Evolutionary conservation across 1,140 invertebrate genomes (phyloP).

Genomic region (Conopomorpha cramerella): DNA sequence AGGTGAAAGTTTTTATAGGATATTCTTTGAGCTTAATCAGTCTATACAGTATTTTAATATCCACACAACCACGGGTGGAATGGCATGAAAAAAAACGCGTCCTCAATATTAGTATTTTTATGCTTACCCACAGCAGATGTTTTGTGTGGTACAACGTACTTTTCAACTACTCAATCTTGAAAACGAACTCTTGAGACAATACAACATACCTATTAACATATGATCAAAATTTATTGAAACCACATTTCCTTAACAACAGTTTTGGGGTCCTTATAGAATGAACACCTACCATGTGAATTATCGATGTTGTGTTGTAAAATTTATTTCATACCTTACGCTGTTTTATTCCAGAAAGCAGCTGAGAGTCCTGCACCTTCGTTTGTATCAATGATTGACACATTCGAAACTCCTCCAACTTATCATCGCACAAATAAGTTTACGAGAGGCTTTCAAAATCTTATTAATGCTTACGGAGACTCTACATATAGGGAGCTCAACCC

Average conservation of each 20-base stretch:
- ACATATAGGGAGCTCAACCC: slow-evolving; percentile 75
- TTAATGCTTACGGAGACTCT: slow-evolving; percentile 82
- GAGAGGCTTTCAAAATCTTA: slow-evolving; percentile 75
- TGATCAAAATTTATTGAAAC: no score
- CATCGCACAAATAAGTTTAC: slow-evolving; percentile 82
- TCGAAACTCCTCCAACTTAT: slow-evolving; percentile 74
- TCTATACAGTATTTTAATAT: no score
- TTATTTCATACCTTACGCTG: background rate
- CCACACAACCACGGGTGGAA: no score
- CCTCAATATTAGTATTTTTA: no score
- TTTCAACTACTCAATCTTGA: no score
- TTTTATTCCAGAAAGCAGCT: slow-evolving; percentile 66
- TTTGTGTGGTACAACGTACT: no score
- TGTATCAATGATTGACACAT: slow-evolving; percentile 74
- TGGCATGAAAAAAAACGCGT: no score
- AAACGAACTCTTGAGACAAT: no score
- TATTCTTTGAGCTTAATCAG: no score
- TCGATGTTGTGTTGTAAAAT: background rate
- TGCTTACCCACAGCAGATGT: no score
- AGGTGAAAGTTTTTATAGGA: no score
- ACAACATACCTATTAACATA: no score
- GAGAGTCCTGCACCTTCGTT: slow-evolving; percentile 91
- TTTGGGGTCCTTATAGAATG: background rate
- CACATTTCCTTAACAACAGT: background rate
- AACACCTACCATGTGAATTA: background rate